Evolutionary conservation across 2,113 vertebrate species (phyloP).

Genomic region (Prinia subflava): DNA sequence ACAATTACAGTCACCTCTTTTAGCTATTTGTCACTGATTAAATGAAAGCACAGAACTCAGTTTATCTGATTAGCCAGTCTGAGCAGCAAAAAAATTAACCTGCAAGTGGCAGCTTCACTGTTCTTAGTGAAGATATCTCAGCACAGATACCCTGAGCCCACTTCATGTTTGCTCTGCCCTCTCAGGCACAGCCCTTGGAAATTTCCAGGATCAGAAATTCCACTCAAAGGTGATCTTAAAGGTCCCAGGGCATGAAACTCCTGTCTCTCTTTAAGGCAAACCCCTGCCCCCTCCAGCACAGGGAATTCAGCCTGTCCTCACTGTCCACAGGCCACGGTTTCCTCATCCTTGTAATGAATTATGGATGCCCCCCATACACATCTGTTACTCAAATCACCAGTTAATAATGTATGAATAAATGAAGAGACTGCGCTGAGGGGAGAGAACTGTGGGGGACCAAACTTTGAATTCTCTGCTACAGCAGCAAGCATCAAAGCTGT

Average conservation of each 20-base stretch:
- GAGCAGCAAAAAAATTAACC: not conserved
- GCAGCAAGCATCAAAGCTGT: constrained; percentile 61
- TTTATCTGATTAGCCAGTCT: not conserved
- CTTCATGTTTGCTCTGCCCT: not conserved
- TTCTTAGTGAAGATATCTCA: not conserved
- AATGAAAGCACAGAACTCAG: not conserved
- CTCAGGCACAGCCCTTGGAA: not conserved
- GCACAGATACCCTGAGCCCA: not conserved
- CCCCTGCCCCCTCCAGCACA: not conserved
- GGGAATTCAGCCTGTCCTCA: not conserved
- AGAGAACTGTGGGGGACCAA: constrained; percentile 32
- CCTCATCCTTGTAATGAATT: constrained; percentile 38
- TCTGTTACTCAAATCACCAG: constrained; percentile 61
- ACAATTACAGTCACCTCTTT: not conserved
- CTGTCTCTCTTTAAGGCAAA: not conserved
- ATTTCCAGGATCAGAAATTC: not conserved
- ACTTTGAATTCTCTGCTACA: constrained; percentile 45
- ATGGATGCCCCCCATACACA: constrained; percentile 16
- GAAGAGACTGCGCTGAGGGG: constrained; percentile 25
- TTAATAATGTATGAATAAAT: constrained; percentile 68
- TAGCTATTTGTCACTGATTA: not conserved
- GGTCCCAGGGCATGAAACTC: not conserved
- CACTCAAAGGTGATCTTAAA: not conserved
- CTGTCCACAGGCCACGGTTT: not conserved
- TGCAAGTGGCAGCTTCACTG: not conserved